Evolutionary conservation across 1,140 invertebrate genomes (phyloP), one percentile per base, ranked within the genome.

Genomic region (Antheraea mylitta): DNA sequence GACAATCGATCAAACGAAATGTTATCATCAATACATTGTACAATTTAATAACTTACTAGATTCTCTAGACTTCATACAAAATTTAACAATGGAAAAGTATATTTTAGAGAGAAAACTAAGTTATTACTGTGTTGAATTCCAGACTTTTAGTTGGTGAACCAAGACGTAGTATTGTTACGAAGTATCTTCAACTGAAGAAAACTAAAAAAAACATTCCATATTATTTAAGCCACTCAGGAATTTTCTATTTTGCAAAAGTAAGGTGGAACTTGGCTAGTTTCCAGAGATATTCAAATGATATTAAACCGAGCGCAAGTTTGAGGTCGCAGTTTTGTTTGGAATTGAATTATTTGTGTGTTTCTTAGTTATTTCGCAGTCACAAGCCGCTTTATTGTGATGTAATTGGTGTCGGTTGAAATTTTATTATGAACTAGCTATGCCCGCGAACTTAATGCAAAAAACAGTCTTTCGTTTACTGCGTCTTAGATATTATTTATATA

Each of bases 261-360:
- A 53, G 45, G 16, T 53, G 45, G 13, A 53, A 53, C 45, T 53
- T 53, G 45, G 45, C 45, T 16, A 16, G 45, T 7, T 53, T 53
- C 45, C 45, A 53, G 45, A 53, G 45, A 53, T 53, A 53, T 53
- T n/a, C 45, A 53, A 53, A 53, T n/a, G 45, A 53, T 16, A 53
- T 53, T 16, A 53, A 53, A 53, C 45, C 11, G 45, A 53, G 16
- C 45, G 45, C 16, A 16, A 53, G 45, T 53, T 53, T 53, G 9
- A 16, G 45, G 45, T 53, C 45, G 45, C 16, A n/a, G 45, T 53
- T 16, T 53, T 53, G 45, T 53, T 53, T 53, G 45, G 11, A n/a
- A 53, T 53, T 53, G 45, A 53, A 53, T 53, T 53, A 53, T 53
- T 53, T 53, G 45, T 16, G 45, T 16, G 16, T 53, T 16, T 53